Base-by-base conservation (phyloP, 2,113 vertebrate species). In the Stictonetta naevosa region DNA sequence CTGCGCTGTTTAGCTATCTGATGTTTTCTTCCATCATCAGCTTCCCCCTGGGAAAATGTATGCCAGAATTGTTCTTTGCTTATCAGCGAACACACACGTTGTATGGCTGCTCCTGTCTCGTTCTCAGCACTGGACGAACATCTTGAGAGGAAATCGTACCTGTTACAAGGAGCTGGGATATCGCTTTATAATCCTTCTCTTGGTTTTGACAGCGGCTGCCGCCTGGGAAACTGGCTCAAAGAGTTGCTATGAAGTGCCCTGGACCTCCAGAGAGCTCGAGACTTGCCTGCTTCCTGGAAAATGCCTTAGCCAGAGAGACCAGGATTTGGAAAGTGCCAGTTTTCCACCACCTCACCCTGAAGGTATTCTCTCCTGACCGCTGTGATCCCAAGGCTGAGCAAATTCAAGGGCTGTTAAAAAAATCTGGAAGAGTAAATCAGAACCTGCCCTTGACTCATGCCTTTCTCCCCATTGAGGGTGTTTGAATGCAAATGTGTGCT, bases 241-340 rank as follows among this genome's bases (percentile, higher is more conserved):
- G 62, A 78, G 74, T 58, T 87, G 90, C 69, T 28, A 98, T 98
- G 98, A 98, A 98, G 96, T 97, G 93, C 73, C 94, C 95, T 38
- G 97, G 96, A 34, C 62, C 92, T 26, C 95, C 50, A 8, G 96
- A 97, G 60, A 92, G 82, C 86, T 92, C 68, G 1, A 56, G 62
- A 42, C 90, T 98, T 92, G 86, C 77, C 21, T 77, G 73, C 29
- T 77, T 97, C n/a, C 93, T 99, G 92, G 96, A 98, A 68, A 97
- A 97, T 3, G 97, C 97, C 33, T 97, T 99, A 88, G 75, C 90
- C 50, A 67, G 97, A 76, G 98, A 98, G 92, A 75, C 80, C 63
- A 97, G 96, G 15, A 95, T 98, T 42, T 98, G 98, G 98, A 98
- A 98, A 94, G 97, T 90, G 8, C 98, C 98, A 0, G 78, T 98